Percentiles rank a stretch among this genome's conserved stretches.
Evolutionary conservation across 2,888 invertebrate genomes (phyloP).

Genomic region (Norana najaformis): DNA sequence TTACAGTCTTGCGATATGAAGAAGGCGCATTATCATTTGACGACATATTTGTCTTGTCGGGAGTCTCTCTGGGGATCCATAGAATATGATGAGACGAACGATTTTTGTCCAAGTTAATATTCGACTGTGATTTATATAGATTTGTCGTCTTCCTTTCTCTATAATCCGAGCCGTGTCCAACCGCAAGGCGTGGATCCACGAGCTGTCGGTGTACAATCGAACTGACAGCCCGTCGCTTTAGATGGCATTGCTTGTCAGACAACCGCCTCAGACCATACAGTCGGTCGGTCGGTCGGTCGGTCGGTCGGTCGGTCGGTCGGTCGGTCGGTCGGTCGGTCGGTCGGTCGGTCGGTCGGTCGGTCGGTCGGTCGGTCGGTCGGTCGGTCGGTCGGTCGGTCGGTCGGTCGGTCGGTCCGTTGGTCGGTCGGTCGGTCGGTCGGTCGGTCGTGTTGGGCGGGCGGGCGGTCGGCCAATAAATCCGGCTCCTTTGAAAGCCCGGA

Average conservation of each 20-base stretch:
- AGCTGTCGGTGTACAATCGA: background rate
- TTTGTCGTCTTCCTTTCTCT: background rate
- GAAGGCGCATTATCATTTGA: background rate
- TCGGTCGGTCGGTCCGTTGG: background rate
- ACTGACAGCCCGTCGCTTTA: background rate
- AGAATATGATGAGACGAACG: background rate
- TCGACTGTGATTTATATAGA: background rate
- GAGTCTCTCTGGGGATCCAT: background rate
- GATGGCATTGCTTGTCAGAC: conserved; percentile 13
- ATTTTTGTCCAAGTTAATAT: conserved; percentile 3
- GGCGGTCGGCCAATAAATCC: background rate
- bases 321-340: background rate
- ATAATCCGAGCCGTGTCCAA: background rate
- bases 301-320: background rate
- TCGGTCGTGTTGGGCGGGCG: background rate
- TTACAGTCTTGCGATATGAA: background rate
- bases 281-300: background rate
- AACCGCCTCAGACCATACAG: background rate
- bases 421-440: background rate
- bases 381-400: background rate
- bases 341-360: background rate
- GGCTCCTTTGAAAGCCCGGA: background rate
- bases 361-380: background rate
- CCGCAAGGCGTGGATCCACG: background rate
- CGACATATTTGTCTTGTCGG: background rate